Conservation (phyloP, 2,113 vertebrate genomes). For the Myanophis thanlyinensis region DNA sequence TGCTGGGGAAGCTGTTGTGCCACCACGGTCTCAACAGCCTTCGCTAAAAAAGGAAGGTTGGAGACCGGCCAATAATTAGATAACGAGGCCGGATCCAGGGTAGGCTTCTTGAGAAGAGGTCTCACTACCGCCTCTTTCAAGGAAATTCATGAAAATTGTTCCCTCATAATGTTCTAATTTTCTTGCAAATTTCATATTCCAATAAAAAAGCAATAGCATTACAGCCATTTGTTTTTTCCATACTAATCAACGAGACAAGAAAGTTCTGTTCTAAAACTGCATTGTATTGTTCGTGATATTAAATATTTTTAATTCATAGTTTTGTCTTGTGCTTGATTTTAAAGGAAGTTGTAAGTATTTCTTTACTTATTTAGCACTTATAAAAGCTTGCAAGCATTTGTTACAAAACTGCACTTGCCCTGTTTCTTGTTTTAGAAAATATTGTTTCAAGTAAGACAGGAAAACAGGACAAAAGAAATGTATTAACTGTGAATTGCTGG, state of each 20-base stretch:
- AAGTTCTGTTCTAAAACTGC: neutral
- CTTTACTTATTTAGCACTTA: neutral
- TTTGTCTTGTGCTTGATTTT: neutral
- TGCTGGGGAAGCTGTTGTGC: too few species aligned
- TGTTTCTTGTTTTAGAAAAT: rapidly evolving
- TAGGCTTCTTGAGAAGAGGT: too few species aligned
- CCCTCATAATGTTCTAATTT: neutral
- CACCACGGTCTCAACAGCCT: too few species aligned
- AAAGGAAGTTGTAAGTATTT: neutral
- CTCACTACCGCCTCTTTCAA: too few species aligned
- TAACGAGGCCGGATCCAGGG: too few species aligned
- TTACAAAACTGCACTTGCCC: neutral
- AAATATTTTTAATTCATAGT: neutral
- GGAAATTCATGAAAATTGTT: neutral
- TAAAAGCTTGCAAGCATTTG: neutral
- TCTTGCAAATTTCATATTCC: neutral
- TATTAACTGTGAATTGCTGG: neutral
- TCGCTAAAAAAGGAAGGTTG: too few species aligned
- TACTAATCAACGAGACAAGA: neutral
- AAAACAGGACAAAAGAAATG: neutral
- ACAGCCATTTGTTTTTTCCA: neutral
- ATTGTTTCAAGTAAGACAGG: neutral
- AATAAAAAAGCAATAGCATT: neutral
- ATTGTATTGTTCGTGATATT: neutral
- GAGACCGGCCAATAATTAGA: too few species aligned